These are phyloP conservation scores for Linhomoeus sp. DNA, from an alignment of 2,888 invertebrate species.

Conservation along the genomic window DNA sequence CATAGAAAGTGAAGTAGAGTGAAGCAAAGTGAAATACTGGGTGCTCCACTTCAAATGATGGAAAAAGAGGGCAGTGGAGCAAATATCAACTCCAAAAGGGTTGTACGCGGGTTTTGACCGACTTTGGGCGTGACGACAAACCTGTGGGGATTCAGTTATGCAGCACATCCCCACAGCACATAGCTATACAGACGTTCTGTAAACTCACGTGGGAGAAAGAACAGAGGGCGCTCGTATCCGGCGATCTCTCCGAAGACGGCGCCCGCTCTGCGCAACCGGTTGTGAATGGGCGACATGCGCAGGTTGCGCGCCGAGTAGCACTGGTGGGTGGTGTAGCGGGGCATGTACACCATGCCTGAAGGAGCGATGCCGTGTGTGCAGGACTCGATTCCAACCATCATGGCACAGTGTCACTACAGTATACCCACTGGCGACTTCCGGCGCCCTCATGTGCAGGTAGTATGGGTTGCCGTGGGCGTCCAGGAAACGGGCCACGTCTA, in stretches of 20 bases:
- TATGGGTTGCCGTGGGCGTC: constrained; percentile 83
- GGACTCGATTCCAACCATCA: neutral
- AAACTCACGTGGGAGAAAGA: too few species aligned
- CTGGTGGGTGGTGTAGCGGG: constrained; percentile 55
- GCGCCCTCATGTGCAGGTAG: constrained; percentile 69
- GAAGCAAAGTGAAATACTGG: too few species aligned
- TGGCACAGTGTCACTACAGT: too few species aligned
- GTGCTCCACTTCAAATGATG: too few species aligned
- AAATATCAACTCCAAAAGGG: too few species aligned
- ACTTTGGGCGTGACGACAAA: too few species aligned
- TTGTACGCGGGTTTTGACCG: too few species aligned
- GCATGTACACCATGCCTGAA: constrained; percentile 17
- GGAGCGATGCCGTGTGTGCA: neutral
- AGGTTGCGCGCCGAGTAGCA: constrained; percentile 51
- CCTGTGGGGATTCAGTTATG: too few species aligned
- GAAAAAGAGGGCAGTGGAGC: too few species aligned
- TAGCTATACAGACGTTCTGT: too few species aligned
- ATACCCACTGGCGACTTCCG: constrained; percentile 59
- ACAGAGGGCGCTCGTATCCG: constrained; percentile 87
- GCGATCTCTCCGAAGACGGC: constrained; percentile 90
- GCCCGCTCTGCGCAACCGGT: constrained; percentile 65
- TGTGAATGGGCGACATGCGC: constrained; percentile 81
- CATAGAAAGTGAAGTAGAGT: too few species aligned
- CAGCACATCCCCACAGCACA: too few species aligned
- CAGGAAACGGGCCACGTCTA: constrained; percentile 70